Evolutionary conservation across 2,888 invertebrate genomes (phyloP).

Genomic region (Gisinianus flammeolus): DNA sequence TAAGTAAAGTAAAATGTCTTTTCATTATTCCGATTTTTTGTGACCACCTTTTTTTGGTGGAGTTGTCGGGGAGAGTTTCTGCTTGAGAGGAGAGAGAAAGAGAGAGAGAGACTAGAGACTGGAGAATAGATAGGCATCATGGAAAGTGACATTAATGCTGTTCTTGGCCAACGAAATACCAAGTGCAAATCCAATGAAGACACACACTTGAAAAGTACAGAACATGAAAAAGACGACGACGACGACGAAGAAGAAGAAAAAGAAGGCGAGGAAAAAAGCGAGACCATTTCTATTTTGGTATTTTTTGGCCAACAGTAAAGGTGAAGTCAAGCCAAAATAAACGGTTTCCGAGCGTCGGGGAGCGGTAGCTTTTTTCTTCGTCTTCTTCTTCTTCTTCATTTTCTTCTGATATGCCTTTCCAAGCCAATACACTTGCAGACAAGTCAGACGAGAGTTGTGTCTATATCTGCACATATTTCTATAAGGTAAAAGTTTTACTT

Average conservation of each 20-base stretch:
- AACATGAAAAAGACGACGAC: too few species aligned
- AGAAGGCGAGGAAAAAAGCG: background rate
- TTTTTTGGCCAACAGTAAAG: conserved; percentile 18
- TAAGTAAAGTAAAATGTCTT: background rate
- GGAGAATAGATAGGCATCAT: background rate
- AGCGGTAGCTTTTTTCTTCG: background rate
- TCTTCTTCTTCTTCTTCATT: background rate
- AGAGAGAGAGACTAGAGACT: background rate
- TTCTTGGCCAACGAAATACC: too few species aligned
- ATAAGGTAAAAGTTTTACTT: too few species aligned
- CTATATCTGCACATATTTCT: too few species aligned
- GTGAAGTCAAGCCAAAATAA: conserved; percentile 25
- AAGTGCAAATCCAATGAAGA: conserved; percentile 8
- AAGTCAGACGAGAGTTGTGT: background rate
- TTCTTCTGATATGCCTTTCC: background rate
- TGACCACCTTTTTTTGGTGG: background rate
- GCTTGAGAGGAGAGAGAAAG: background rate
- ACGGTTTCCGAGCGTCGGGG: conserved; percentile 5
- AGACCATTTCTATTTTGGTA: conserved; percentile 21
- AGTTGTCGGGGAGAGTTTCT: too few species aligned
- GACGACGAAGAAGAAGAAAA: too few species aligned
- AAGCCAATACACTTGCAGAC: background rate
- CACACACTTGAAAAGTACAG: too few species aligned
- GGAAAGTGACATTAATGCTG: too few species aligned
- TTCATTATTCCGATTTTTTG: background rate